Conservation (phyloP, 2,888 invertebrate species). For the Agrochola macilenta region DNA sequence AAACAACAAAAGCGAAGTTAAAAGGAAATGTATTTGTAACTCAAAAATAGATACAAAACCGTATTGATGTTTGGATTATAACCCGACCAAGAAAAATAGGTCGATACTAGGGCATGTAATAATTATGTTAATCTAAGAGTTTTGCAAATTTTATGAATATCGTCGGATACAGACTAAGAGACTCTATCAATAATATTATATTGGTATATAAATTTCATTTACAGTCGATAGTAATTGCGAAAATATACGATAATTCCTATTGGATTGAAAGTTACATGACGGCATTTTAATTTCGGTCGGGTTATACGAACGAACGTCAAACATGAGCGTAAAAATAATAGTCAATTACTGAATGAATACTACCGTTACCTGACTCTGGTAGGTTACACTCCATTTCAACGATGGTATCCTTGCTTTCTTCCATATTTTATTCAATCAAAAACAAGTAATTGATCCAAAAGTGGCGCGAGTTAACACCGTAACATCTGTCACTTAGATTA, state of each 20-base stretch:
- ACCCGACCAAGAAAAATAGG: constrained; percentile 69
- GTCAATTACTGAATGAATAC: constrained; percentile 61
- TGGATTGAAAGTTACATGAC: constrained; percentile 52
- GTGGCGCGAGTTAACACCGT: constrained; percentile 82
- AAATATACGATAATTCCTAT: constrained; percentile 17
- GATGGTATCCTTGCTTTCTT: constrained; percentile 73
- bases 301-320: constrained; percentile 73
- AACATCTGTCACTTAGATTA: constrained; percentile 83
- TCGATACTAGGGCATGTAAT: constrained; percentile 4
- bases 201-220: not conserved
- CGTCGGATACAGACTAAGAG: not conserved
- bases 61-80: constrained; percentile 82
- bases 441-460: constrained; percentile 73
- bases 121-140: not conserved
- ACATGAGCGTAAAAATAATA: constrained; percentile 56
- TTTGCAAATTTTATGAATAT: not conserved
- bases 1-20: constrained; percentile 30
- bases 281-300: constrained; percentile 71
- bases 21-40: constrained; percentile 47
- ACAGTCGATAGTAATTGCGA: not conserved
- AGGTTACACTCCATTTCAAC: constrained; percentile 72
- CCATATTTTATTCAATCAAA: constrained; percentile 75
- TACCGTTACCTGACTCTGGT: constrained; percentile 75
- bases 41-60: constrained; percentile 66
- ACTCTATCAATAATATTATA: not conserved